Evolutionary conservation across 2,888 invertebrate genomes (phyloP).

Genomic region (Cybosia mesomella): DNA sequence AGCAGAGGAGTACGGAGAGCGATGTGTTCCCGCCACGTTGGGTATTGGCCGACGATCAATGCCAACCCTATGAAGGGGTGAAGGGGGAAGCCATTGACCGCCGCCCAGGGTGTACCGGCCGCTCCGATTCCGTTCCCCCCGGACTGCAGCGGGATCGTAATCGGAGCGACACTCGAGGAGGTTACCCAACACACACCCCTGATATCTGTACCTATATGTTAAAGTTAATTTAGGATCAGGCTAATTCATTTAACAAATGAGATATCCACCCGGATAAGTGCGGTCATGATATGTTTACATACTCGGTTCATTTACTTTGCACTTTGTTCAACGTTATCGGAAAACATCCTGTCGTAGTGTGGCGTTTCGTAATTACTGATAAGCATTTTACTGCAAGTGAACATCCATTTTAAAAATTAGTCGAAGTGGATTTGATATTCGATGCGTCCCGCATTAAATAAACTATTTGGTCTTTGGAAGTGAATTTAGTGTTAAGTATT

Average conservation of each 20-base stretch:
- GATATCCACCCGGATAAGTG: slow-evolving; percentile 32
- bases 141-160: too few relatives aligned
- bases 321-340: slow-evolving; percentile 29
- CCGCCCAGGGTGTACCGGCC: too few relatives aligned
- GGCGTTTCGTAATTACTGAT: slow-evolving; percentile 33
- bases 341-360: slow-evolving; percentile 38
- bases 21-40: too few relatives aligned
- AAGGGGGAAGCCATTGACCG: too few relatives aligned
- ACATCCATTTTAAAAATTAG: slow-evolving; percentile 32
- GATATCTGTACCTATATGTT: too few relatives aligned
- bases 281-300: slow-evolving; percentile 33
- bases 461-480: slow-evolving; percentile 27
- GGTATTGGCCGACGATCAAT: too few relatives aligned
- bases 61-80: too few relatives aligned
- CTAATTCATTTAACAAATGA: slow-evolving; percentile 46
- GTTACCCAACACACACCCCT: too few relatives aligned
- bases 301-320: slow-evolving; percentile 27
- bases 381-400: slow-evolving; percentile 33
- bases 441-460: slow-evolving; percentile 30
- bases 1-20: too few relatives aligned
- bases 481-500: neutral
- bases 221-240: neutral
- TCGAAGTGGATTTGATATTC: slow-evolving; percentile 37
- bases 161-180: too few relatives aligned
- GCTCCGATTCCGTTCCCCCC: too few relatives aligned